Evolutionary conservation across 2,797 vertebrate genomes (phyloP).

Genomic region (Anguilla marmorata): DNA sequence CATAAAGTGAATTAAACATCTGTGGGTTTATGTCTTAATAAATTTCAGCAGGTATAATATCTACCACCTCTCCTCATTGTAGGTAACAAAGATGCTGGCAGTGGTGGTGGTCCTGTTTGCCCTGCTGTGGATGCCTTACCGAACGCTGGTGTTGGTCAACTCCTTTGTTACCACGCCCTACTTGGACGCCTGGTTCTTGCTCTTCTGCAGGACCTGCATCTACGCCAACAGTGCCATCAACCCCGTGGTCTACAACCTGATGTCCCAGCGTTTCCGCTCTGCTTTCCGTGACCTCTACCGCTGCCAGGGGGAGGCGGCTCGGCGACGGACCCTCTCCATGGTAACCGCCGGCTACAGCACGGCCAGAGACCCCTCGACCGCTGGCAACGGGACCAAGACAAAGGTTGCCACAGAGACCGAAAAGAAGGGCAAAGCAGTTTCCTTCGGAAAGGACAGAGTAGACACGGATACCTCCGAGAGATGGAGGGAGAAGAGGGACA

Average conservation of each 20-base stretch:
- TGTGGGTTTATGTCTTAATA: not conserved
- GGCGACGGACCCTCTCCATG: conserved; percentile 55
- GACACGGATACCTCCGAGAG: not conserved
- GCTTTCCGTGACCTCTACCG: conserved; percentile 75
- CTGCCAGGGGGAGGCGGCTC: conserved; percentile 58
- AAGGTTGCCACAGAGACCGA: conserved; percentile 21
- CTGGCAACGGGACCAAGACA: conserved; percentile 50
- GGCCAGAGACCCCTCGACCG: conserved; percentile 49
- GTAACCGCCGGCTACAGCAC: conserved; percentile 56
- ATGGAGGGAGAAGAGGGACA: conserved; percentile 26
- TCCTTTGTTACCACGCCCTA: conserved; percentile 75
- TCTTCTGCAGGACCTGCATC: conserved; percentile 77
- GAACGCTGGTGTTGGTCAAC: conserved; percentile 77
- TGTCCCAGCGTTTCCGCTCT: conserved; percentile 79
- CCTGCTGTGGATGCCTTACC: conserved; percentile 79
- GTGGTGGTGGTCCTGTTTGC: conserved; percentile 78
- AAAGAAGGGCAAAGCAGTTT: not conserved
- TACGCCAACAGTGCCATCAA: conserved; percentile 83
- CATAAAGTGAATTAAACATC: not conserved
- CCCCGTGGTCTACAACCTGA: conserved; percentile 80
- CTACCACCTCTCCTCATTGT: not conserved
- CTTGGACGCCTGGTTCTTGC: conserved; percentile 75
- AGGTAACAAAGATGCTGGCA: conserved; percentile 82
- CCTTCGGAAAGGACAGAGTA: not conserved
- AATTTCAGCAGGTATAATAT: not conserved